Conservation (phyloP, 2,888 invertebrate species). For the Koerneria pararmatus region DNA sequence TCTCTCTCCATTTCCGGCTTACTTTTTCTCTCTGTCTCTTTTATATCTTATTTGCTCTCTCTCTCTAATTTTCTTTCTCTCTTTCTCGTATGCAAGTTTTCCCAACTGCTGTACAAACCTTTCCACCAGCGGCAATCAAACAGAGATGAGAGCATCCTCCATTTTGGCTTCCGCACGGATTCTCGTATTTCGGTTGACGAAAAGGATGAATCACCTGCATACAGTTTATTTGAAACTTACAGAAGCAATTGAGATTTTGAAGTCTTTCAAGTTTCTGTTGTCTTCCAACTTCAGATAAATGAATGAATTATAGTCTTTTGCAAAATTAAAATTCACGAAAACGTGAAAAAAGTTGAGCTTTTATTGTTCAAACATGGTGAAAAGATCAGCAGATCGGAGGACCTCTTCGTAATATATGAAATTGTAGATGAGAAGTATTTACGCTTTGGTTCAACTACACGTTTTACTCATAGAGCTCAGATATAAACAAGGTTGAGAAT, state of each 20-base stretch:
- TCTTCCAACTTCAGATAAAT: too few species aligned
- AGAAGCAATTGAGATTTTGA: too few species aligned
- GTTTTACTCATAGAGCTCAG: neutral
- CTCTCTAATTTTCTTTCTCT: too few species aligned
- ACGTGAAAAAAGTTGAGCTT: neutral
- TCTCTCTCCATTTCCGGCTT: too few species aligned
- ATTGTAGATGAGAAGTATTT: neutral
- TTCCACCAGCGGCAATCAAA: conserved; percentile 70
- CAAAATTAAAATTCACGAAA: neutral
- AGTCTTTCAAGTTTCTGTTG: too few species aligned
- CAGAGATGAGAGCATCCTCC: conserved; percentile 95
- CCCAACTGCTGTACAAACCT: too few species aligned
- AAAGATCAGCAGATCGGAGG: neutral
- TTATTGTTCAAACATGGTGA: neutral
- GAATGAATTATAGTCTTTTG: neutral
- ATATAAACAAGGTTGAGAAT: neutral
- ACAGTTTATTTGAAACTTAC: too few species aligned
- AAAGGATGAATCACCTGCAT: conserved; percentile 48
- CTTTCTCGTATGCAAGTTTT: too few species aligned
- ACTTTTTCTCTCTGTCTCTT: too few species aligned
- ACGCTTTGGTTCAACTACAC: neutral
- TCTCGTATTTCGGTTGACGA: conserved; percentile 74
- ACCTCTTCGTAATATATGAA: neutral
- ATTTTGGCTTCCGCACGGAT: conserved; percentile 86
- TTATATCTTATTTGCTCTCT: too few species aligned